Base-by-base conservation (phyloP, 2,797 vertebrate species). In the Cynodonichthys magdalenae region DNA sequence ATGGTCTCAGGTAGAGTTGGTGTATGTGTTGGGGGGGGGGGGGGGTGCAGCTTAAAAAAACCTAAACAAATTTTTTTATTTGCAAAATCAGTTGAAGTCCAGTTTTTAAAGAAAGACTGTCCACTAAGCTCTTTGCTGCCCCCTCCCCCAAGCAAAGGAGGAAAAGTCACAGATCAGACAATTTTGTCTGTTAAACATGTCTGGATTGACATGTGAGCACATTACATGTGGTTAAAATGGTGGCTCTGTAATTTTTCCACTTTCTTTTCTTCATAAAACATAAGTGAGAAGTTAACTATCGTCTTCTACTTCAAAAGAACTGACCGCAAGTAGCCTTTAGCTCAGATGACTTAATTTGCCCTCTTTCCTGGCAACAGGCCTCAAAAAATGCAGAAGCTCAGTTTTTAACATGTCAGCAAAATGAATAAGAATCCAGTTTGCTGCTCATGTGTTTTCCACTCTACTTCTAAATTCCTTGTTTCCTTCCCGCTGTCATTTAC, bases 341-440 rank as follows among this genome's bases (percentile, higher is more conserved):
- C 65, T 69, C 12, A 47, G 28, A 24, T 57, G 70, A 60, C 64
- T 69, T 41, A 36, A 8, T 66, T 63, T 75, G 53, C 28, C 39
- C 50, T 52, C 52, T 41, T 65, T 60, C 24, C 27, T 19, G 45
- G 3, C 18, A 0, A 52, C 60, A 15, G 65, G 47, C 56, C 44
- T 7, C 61, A 18, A 9, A 20, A 82, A 87, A 89, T 71, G 81
- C 79, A 86, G 81, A 87, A 71, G 63, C 42, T 15, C 77, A 31
- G 15, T 62, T 71, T 44, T 48, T 45, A 39, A 31, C 31, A 20
- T 59, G 82, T 90, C 82, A 83, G 86, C 90, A 85, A 77, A 89
- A 74, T 55, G 42, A 69, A 49, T 15, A 50, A 79, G 6, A 80
- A 39, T 15, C 28, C 28, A 62, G 66, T n/a, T 62, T 71, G 77